These are phyloP conservation scores for Agrochola lota DNA, from an alignment of 2,888 invertebrate genomes.

Conservation along the genomic window DNA sequence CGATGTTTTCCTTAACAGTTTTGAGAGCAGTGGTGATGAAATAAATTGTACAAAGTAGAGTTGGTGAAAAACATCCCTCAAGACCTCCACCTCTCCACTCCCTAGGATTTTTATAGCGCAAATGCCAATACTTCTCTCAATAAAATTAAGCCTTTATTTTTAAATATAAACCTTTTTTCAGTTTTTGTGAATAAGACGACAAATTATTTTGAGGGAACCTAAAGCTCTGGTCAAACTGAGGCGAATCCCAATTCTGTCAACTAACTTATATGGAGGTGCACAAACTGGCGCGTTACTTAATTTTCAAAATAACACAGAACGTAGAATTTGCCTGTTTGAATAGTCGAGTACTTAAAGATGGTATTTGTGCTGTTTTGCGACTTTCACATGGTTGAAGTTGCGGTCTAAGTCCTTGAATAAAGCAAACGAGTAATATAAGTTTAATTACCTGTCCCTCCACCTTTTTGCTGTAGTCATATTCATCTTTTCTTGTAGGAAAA, in stretches of 20 bases:
- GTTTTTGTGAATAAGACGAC: background rate
- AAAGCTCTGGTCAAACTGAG: too few relatives aligned
- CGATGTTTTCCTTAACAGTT: background rate
- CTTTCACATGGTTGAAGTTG: too few relatives aligned
- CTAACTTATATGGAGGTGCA: background rate
- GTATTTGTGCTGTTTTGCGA: background rate
- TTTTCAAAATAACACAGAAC: background rate
- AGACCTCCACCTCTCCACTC: background rate
- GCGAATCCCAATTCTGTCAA: too few relatives aligned
- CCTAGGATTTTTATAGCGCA: background rate
- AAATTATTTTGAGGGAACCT: background rate
- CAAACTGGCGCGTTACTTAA: background rate
- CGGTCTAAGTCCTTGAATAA: background rate
- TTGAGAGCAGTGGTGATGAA: background rate
- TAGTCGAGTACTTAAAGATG: background rate
- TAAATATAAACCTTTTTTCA: background rate
- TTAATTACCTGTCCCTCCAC: conserved; percentile 93
- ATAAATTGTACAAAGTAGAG: background rate
- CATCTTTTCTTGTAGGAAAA: conserved; percentile 96
- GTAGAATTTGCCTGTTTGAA: background rate
- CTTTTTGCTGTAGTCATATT: conserved; percentile 97
- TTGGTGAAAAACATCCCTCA: background rate
- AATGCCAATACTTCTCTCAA: background rate
- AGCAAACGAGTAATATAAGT: background rate
- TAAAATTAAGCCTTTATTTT: background rate